Base-by-base conservation (phyloP, 2,797 vertebrate species). In the Hippocampus kuda region DNA sequence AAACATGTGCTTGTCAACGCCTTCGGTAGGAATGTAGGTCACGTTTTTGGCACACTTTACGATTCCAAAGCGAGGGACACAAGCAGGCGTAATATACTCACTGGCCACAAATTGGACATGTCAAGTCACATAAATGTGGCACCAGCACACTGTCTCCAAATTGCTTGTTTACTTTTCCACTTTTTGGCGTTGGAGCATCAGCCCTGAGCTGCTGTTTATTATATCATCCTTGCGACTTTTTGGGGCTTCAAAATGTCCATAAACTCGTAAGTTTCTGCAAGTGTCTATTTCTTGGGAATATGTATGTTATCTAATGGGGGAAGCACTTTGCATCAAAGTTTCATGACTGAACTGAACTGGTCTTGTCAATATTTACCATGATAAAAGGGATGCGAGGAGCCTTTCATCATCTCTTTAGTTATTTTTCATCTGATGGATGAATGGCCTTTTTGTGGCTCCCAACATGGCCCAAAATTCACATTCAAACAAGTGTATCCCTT, bases 11-110 rank as follows among this genome's bases (percentile, higher is more conserved):
- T 77, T 88, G 84, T 90, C 86, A 88, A 85, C 85, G 88, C 86
- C 81, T 85, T 86, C 73, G 77, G 76, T 75, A 79, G 84, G 84
- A 88, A 89, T 91, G 84, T 86, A 84, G 87, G 88, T 85, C 88
- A 87, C 84, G 81, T 81, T 86, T 83, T 86, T 84, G 81, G 84
- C 87, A 80, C 75, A 79, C 66, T 67, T 81, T 67, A 20, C 9
- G 11, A 24, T 34, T 61, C 27, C 18, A 60, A 30, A 15, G n/a
- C 20, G n/a, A 57, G 56, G 2, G 56, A 26, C 27, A 51, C 51
- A n/a, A 53, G 9, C 51, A 53, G 22, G 57, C 15, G 27, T 18
- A 60, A 60, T 60, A 2, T 8, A 27, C 10, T 57, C 24, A 60
- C 26, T 34, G 26, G 30, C 27, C 57, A 60, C 18, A 51, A 51